Conservation (phyloP, 2,888 invertebrate genomes). For the Nemotelus nigrinus region DNA sequence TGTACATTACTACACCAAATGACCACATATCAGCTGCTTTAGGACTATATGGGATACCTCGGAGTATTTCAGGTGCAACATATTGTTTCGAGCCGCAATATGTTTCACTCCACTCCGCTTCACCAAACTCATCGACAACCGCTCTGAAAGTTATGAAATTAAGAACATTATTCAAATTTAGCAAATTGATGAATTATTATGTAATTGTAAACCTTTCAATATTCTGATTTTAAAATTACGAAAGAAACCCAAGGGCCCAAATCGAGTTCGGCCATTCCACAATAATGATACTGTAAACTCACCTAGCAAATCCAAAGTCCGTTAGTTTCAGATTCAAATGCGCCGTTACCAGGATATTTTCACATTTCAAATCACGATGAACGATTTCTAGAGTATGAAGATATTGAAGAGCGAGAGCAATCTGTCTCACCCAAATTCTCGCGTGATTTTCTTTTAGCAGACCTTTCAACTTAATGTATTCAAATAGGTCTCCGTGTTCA, state of each 20-base stretch:
- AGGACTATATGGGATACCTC: slow-evolving; percentile 77
- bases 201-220: background rate
- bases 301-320: slow-evolving; percentile 82
- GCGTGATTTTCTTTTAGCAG: slow-evolving; percentile 75
- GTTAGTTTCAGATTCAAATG: slow-evolving; percentile 82
- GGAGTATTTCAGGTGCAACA: slow-evolving; percentile 85
- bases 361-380: slow-evolving; percentile 85
- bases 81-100: slow-evolving; percentile 91
- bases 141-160: slow-evolving; percentile 52
- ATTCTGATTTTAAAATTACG: background rate
- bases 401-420: slow-evolving; percentile 75
- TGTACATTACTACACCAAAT: slow-evolving; percentile 80
- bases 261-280: background rate
- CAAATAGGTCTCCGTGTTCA: slow-evolving; percentile 82
- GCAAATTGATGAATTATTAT: background rate
- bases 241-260: background rate
- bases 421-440: slow-evolving; percentile 77
- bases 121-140: slow-evolving; percentile 62
- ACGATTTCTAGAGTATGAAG: slow-evolving; percentile 78
- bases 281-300: slow-evolving; percentile 50
- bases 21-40: slow-evolving; percentile 84
- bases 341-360: slow-evolving; percentile 77
- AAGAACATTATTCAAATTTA: background rate
- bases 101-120: slow-evolving; percentile 74
- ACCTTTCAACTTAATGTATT: slow-evolving; percentile 76